phyloP scores from a whole-genome alignment of 2,113 vertebrate species.

The Rissa tridactyla region DNA sequence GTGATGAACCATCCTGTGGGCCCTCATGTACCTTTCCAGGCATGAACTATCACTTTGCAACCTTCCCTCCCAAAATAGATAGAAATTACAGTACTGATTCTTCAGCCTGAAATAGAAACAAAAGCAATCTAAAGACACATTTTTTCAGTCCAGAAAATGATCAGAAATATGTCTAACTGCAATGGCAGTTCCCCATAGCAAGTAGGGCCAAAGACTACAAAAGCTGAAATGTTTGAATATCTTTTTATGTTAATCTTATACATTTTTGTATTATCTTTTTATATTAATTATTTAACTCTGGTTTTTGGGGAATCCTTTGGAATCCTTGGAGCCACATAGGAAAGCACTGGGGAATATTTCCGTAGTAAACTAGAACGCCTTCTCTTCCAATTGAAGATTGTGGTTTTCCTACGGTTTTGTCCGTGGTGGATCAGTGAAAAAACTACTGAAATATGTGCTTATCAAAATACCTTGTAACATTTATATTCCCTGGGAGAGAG shows the following conservation, averaged over 20 bases:
- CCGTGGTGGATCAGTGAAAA: background rate
- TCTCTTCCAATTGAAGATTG: background rate
- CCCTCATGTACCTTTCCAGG: background rate
- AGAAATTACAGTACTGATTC: background rate
- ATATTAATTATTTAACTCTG: background rate
- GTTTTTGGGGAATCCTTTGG: accelerated
- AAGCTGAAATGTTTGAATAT: background rate
- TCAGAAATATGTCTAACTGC: background rate
- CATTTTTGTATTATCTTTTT: too few species aligned
- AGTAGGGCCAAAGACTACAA: background rate
- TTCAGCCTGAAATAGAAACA: background rate
- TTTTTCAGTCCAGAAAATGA: background rate
- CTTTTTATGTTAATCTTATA: background rate
- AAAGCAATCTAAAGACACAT: background rate
- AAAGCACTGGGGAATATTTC: background rate
- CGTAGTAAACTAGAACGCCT: background rate
- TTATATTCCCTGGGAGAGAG: background rate
- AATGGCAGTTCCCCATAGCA: background rate
- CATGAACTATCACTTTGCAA: background rate
- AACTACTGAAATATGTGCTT: background rate
- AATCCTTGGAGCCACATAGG: background rate
- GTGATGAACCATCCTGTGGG: background rate
- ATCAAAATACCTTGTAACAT: background rate
- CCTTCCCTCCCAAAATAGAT: background rate
- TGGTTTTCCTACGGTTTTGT: background rate